Percentiles rank a stretch among this genome's conserved stretches.
phyloP scores from a whole-genome alignment of 1,140 invertebrate genomes.

The Brachionus plicatilis region DNA sequence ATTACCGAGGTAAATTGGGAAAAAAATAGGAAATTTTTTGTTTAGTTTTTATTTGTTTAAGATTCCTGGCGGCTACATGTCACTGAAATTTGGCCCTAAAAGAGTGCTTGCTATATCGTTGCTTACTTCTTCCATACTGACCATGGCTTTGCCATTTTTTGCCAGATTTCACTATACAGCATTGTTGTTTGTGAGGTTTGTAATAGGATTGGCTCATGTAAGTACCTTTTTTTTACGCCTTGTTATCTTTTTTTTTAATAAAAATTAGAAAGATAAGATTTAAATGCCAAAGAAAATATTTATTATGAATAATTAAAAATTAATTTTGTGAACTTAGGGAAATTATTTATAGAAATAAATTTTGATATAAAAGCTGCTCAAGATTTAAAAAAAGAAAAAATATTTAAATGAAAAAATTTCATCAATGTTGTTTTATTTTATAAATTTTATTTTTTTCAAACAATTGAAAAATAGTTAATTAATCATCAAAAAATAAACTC shows the following conservation, averaged over 20 bases:
- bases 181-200: background rate
- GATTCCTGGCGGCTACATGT: constrained; percentile 34
- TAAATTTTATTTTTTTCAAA: too few relatives aligned
- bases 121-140: background rate
- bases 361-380: too few relatives aligned
- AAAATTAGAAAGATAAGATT: too few relatives aligned
- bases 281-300: too few relatives aligned
- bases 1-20: constrained; percentile 47
- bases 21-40: background rate
- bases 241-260: background rate
- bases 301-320: too few relatives aligned
- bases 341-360: too few relatives aligned
- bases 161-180: background rate
- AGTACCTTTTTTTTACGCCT: background rate
- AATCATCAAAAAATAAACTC: too few relatives aligned
- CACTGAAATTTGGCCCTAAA: constrained; percentile 29
- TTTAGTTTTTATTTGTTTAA: background rate
- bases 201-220: constrained; percentile 34
- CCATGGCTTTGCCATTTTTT: constrained; percentile 10
- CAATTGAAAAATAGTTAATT: too few relatives aligned
- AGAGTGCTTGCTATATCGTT: background rate
- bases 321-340: too few relatives aligned
- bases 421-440: too few relatives aligned
- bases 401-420: too few relatives aligned
- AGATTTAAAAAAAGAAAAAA: too few relatives aligned